phyloP scores from a whole-genome alignment of 2,888 invertebrate species.

The Clusia tigrina region DNA sequence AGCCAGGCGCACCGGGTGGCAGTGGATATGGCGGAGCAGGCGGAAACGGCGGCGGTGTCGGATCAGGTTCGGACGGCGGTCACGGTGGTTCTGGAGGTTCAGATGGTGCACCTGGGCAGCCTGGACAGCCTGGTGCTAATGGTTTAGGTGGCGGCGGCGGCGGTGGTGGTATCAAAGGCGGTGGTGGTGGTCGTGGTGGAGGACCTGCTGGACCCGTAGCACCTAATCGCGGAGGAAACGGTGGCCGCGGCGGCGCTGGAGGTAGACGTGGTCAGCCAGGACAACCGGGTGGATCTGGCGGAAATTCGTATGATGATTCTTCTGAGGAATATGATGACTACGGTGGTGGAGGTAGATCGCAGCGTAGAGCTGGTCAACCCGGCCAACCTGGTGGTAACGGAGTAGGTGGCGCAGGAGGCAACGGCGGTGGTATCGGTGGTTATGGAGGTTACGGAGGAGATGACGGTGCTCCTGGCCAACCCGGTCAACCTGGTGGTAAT shows the following conservation, averaged over 20 bases:
- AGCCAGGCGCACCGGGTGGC: too few species aligned
- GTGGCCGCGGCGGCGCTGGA: background rate
- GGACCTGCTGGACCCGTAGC: background rate
- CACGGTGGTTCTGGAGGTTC: background rate
- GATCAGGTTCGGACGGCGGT: background rate
- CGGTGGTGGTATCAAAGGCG: background rate
- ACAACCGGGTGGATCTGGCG: slow-evolving; percentile 13
- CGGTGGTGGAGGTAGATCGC: background rate
- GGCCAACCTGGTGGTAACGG: background rate
- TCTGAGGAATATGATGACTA: too few species aligned
- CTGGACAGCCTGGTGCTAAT: slow-evolving; percentile 2
- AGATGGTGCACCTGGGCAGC: background rate
- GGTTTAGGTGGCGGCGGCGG: background rate
- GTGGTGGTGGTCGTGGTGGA: slow-evolving; percentile 1
- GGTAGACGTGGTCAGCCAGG: slow-evolving; percentile 4
- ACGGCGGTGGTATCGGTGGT: slow-evolving; percentile 24
- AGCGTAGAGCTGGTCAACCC: background rate
- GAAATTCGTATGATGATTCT: slow-evolving; percentile 9
- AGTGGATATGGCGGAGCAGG: background rate
- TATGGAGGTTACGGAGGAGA: background rate
- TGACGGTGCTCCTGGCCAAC: background rate
- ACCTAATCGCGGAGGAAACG: background rate
- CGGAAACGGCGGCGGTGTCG: background rate
- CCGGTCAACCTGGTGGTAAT: background rate
- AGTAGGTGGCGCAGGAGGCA: slow-evolving; percentile 15